Evolutionary conservation across 2,888 invertebrate genomes (phyloP), one percentile per base, ranked within the genome.

Genomic region (Dolichopus griseipennis): DNA sequence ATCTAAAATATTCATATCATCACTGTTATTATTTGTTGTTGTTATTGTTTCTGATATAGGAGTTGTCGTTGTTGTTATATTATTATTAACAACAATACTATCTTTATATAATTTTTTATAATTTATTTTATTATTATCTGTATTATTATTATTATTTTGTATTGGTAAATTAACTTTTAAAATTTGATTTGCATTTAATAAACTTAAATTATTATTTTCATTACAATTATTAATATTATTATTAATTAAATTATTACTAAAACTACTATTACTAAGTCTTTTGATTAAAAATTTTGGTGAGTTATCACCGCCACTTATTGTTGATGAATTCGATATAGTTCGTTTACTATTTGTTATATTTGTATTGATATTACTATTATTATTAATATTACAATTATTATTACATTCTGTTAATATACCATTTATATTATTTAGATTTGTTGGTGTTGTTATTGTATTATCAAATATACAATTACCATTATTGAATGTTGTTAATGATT

Each of bases 291-390:
- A 18, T 52, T 52, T 52, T 52, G 52, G 52, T 52, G 52, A 52
- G 18, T n/a, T 18, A 18, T 52, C 52, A 18, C 52, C 52, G 18
- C 70, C 70, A 65, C 72, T 73, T 64, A 73, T 69, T 34, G 73
- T 73, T 27, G 73, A 72, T 52, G 72, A 72, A 69, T 70, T 73
- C 22, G 73, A 72, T 65, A 72, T 68, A 22, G 72, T 71, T 68
- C 72, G 69, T 61, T 70, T 68, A 52, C 15, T 41, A 41, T 41
- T 41, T 12, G 2, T 41, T 41, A 67, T 61, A 41, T 61, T 61
- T 20, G 27, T 33, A 33, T 27, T 18, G 41, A 37, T 37, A 37
- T 37, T 37, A 37, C 12, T 18, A 12, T 52, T 52, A 52, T 52
- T 52, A 52, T 52, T 52, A 52, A 12, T 52, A 27, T 69, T 62